These are phyloP conservation scores for Chiroxiphia lanceolata DNA, from an alignment of 2,797 vertebrate species.

Conservation along the genomic window DNA sequence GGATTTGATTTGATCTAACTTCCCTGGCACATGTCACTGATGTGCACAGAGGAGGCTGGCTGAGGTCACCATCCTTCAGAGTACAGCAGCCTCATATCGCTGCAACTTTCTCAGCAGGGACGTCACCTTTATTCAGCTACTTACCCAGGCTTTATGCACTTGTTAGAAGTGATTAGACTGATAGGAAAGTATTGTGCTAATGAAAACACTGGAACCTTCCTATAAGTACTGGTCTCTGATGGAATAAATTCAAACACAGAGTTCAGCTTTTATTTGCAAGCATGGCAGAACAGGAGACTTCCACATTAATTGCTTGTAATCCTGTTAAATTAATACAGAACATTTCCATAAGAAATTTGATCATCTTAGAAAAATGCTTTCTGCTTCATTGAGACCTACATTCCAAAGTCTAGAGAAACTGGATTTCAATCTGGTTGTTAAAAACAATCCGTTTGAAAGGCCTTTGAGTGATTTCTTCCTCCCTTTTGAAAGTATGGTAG, in stretches of 20 bases:
- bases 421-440: neutral
- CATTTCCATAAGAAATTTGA: neutral
- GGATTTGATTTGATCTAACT: neutral
- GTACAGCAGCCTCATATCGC: neutral
- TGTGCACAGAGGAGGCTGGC: neutral
- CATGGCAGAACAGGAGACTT: neutral
- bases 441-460: neutral
- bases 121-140: neutral
- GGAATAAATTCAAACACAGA: neutral
- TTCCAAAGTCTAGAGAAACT: neutral
- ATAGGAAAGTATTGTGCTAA: neutral
- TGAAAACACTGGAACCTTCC: neutral
- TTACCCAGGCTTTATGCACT: neutral
- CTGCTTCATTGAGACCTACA: neutral
- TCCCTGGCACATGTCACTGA: neutral
- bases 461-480: neutral
- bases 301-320: neutral
- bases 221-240: neutral
- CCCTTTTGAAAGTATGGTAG: neutral
- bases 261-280: conserved; percentile 5
- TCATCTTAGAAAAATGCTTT: neutral
- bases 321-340: neutral
- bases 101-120: neutral
- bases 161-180: neutral
- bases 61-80: neutral